A percentile compares a stretch with the other conserved stretches of the same genome.
Evolutionary conservation across 2,888 invertebrate species (phyloP).

Genomic region (Agrypnus murinus): DNA sequence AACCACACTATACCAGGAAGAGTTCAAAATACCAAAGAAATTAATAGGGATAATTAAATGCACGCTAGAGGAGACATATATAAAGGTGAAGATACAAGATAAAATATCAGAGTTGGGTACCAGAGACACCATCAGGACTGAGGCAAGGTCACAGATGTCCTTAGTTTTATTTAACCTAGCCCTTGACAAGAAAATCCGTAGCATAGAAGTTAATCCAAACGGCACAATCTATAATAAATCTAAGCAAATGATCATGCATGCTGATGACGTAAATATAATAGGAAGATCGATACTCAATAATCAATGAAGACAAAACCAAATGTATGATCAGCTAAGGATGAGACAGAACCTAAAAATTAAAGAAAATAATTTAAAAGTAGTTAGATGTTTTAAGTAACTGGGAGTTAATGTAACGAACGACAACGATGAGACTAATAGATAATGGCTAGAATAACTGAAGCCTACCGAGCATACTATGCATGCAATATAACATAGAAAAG

Average conservation of each 20-base stretch:
- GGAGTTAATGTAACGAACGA: conserved; percentile 6
- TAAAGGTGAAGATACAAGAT: conserved; percentile 4
- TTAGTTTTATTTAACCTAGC: too few species aligned
- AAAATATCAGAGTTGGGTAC: conserved; percentile 15
- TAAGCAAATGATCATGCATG: not conserved
- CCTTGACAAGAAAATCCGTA: not conserved
- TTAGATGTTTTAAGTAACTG: not conserved
- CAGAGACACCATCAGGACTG: conserved; percentile 1
- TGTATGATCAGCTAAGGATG: conserved; percentile 1
- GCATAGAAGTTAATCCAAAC: conserved; percentile 13
- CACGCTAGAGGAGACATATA: conserved; percentile 6
- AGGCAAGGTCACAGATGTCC: too few species aligned
- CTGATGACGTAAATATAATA: not conserved
- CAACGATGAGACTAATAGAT: not conserved
- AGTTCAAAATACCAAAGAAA: conserved; percentile 14
- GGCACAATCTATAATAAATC: conserved; percentile 4
- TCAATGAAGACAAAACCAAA: conserved; percentile 3
- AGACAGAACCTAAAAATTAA: too few species aligned
- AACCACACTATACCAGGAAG: conserved; percentile 1
- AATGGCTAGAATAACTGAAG: not conserved
- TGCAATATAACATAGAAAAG: not conserved
- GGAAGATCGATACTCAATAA: conserved; percentile 9
- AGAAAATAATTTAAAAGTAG: too few species aligned
- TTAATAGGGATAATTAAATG: conserved; percentile 2
- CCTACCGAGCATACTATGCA: not conserved